Conservation (phyloP, 2,113 vertebrate species). For the Misgurnus anguillicaudatus region DNA sequence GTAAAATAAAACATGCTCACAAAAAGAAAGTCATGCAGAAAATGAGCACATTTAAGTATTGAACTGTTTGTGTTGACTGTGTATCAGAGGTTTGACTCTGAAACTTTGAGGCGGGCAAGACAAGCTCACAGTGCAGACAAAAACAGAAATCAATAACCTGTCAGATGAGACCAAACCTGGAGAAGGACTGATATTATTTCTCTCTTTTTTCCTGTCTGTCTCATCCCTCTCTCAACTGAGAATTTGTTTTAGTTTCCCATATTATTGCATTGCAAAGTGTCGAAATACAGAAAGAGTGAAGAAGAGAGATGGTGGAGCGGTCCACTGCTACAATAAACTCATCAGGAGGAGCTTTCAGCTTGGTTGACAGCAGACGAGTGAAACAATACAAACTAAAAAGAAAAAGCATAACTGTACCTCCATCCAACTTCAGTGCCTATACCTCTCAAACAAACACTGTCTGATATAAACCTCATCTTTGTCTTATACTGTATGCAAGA, state of each 20-base stretch:
- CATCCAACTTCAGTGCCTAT: background rate
- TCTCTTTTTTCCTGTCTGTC: constrained; percentile 15
- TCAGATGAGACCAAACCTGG: constrained; percentile 40
- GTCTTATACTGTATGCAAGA: background rate
- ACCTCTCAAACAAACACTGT: background rate
- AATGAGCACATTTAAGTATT: background rate
- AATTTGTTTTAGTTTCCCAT: constrained; percentile 26
- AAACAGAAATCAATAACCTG: constrained; percentile 60
- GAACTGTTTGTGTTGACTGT: constrained; percentile 16
- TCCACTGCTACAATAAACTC: constrained; percentile 26
- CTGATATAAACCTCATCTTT: background rate
- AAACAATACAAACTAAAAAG: background rate
- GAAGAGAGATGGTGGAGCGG: constrained; percentile 28
- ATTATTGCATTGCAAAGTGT: constrained; percentile 49
- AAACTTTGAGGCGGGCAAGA: constrained; percentile 58
- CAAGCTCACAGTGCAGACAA: constrained; percentile 54
- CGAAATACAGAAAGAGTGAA: constrained; percentile 23
- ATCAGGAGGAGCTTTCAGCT: constrained; percentile 26
- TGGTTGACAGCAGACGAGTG: constrained; percentile 16
- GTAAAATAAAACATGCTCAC: background rate
- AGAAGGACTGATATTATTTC: constrained; percentile 47
- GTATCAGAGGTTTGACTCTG: constrained; percentile 48
- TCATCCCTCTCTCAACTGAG: constrained; percentile 46
- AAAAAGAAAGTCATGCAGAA: background rate
- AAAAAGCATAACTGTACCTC: background rate